Evolutionary conservation across 2,113 vertebrate species (phyloP), one percentile per base, ranked within the genome.

Genomic region (Entosphenus tridentatus): DNA sequence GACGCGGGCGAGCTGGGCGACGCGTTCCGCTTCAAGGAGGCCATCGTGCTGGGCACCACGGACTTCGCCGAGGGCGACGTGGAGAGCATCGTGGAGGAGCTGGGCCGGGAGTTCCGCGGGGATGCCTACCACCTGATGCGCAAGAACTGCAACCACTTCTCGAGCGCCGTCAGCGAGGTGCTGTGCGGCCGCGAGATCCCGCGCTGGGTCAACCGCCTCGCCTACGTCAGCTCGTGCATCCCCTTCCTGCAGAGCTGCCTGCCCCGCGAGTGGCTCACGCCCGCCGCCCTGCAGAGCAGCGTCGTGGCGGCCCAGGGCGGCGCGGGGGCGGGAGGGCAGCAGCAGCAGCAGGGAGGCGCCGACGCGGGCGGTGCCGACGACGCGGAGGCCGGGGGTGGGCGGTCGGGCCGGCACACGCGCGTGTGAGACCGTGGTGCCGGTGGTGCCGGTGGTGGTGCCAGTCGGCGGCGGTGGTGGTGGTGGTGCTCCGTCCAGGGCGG

Each of bases 101-200:
- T 96, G 81, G 93, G 93, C 71, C 96, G 96, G 75, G 92, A 98
- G 75, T 98, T 91, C 78, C 96, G 87, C 81, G 93, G 91, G 73
- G 96, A 95, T 58, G 88, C 93, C 70, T 98, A 98, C 77, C 93
- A 96, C 75, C 85, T 98, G 76, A 98, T 98, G 91, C 93, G 96
- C 85, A 98, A 96, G 83, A 98, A 96, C 83, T 98, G 93, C 80
- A 98, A 98, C 81, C 91, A 96, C 77, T 98, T 98, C 76, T 95
- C 93, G 78, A 96, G 90, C 68, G 84, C 89, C 69, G 82, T 98
- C 73, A 96, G 91, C 8, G 92, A 96, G 89, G 93, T 91, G 77
- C 84, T 98, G 56, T 98, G 93, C 70, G 93, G 93, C 73, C 86
- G 91, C 72, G 90, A 98, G 81, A 89, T 92, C 77, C 92, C 93